phyloP scores from a whole-genome alignment of 2,113 vertebrate genomes.

The Neogale vison region DNA sequence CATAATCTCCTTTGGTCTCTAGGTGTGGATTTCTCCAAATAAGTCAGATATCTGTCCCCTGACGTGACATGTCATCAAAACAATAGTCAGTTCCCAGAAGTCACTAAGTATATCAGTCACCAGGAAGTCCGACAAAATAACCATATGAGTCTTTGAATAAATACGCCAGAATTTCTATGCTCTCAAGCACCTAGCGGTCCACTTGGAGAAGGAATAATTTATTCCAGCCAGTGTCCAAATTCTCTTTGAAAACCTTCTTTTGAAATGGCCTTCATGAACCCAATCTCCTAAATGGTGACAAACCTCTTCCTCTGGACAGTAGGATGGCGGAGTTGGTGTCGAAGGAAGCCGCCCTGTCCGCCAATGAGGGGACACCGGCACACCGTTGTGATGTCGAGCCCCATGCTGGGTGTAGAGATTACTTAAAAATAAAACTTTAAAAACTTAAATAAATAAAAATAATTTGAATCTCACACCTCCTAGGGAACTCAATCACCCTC shows the following conservation, averaged over 20 bases:
- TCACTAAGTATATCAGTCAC: background rate
- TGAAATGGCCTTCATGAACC: background rate
- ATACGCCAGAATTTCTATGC: background rate
- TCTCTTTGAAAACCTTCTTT: background rate
- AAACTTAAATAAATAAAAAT: background rate
- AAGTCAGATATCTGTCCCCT: slow-evolving; percentile 42
- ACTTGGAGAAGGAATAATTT: background rate
- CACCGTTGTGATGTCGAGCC: background rate
- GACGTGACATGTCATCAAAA: slow-evolving; percentile 35
- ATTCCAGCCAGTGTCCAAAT: background rate
- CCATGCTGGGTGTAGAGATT: background rate
- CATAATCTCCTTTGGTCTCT: background rate
- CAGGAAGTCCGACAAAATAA: slow-evolving; percentile 10
- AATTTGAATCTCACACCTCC: background rate
- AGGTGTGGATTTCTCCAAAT: slow-evolving; percentile 3
- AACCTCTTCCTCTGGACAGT: background rate
- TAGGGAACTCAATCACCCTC: background rate
- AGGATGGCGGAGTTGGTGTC: background rate
- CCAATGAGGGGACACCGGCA: background rate
- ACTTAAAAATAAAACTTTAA: background rate
- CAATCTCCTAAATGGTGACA: background rate
- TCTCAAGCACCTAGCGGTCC: background rate
- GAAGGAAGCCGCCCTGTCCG: background rate
- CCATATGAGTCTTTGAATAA: background rate
- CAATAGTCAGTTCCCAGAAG: slow-evolving; percentile 29